phyloP scores from a whole-genome alignment of 2,888 invertebrate species.

The Tribolium freemani region DNA sequence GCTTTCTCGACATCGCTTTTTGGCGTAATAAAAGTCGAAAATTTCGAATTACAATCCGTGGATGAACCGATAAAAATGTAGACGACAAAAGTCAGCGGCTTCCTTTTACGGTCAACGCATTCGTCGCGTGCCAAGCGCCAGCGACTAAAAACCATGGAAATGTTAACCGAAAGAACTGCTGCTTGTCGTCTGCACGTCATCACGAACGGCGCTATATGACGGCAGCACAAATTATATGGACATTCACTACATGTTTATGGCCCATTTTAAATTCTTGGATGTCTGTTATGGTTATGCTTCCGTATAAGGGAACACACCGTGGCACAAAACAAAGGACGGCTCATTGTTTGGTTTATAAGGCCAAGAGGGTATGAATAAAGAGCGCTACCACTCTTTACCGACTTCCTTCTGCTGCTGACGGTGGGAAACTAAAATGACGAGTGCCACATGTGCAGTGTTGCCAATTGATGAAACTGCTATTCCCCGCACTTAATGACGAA shows the following conservation, averaged over 20 bases:
- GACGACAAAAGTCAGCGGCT: conserved; percentile 20
- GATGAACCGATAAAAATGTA: conserved; percentile 25
- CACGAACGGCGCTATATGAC: conserved; percentile 40
- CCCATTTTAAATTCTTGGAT: conserved; percentile 42
- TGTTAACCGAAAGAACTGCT: conserved; percentile 14
- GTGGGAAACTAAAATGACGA: conserved; percentile 5
- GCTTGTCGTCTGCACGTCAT: conserved; percentile 38
- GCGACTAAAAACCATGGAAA: conserved; percentile 40
- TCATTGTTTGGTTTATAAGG: conserved; percentile 39
- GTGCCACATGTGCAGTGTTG: too few relatives aligned
- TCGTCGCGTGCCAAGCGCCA: conserved; percentile 50
- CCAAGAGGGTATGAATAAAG: conserved; percentile 29
- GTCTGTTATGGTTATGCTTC: conserved; percentile 46
- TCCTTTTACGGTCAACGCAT: conserved; percentile 36
- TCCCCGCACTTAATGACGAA: too few relatives aligned
- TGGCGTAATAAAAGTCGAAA: conserved; percentile 24
- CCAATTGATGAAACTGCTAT: too few relatives aligned
- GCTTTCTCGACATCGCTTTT: conserved; percentile 23
- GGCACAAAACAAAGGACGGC: conserved; percentile 37
- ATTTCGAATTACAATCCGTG: conserved; percentile 18
- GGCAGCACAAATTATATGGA: conserved; percentile 45
- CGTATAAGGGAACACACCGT: conserved; percentile 41
- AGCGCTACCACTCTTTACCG: conserved; percentile 10
- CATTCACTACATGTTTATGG: conserved; percentile 44
- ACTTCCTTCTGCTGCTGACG: conserved; percentile 18